phyloP scores from a whole-genome alignment of 2,888 invertebrate species.

The Cyclophora albipunctata region DNA sequence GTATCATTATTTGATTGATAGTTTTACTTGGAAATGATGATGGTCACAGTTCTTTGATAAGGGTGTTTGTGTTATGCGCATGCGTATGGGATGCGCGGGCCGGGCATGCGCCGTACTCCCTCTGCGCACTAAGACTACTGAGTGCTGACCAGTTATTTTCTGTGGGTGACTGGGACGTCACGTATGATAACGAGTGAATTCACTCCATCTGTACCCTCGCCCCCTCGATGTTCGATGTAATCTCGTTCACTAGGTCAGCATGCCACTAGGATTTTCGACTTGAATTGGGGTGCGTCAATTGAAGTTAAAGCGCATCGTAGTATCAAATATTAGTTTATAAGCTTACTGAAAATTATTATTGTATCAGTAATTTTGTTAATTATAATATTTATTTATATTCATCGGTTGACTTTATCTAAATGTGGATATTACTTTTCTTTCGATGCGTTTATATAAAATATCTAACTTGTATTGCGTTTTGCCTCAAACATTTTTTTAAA shows the following conservation, averaged over 20 bases:
- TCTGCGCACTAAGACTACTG: conserved; percentile 34
- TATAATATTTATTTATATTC: too few species aligned
- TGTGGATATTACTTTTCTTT: too few species aligned
- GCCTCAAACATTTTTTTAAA: too few species aligned
- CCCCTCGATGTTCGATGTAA: conserved; percentile 56
- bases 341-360: too few species aligned
- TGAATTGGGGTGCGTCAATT: too few species aligned
- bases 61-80: conserved; percentile 34
- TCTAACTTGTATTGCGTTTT: too few species aligned
- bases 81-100: conserved; percentile 32
- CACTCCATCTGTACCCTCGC: conserved; percentile 31
- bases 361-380: too few species aligned
- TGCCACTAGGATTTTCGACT: conserved; percentile 26
- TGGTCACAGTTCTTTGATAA: conserved; percentile 29
- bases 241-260: conserved; percentile 47
- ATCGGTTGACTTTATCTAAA: too few species aligned
- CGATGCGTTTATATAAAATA: too few species aligned
- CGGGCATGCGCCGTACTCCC: conserved; percentile 49
- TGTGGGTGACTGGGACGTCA: conserved; percentile 14
- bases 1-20: conserved; percentile 10
- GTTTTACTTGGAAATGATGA: conserved; percentile 14
- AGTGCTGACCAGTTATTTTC: conserved; percentile 19
- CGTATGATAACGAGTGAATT: conserved; percentile 32
- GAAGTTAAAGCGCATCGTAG: too few species aligned
- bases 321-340: too few species aligned